phyloP scores from a whole-genome alignment of 1,140 invertebrate genomes.

The Pseudachorutes palmiensis region DNA sequence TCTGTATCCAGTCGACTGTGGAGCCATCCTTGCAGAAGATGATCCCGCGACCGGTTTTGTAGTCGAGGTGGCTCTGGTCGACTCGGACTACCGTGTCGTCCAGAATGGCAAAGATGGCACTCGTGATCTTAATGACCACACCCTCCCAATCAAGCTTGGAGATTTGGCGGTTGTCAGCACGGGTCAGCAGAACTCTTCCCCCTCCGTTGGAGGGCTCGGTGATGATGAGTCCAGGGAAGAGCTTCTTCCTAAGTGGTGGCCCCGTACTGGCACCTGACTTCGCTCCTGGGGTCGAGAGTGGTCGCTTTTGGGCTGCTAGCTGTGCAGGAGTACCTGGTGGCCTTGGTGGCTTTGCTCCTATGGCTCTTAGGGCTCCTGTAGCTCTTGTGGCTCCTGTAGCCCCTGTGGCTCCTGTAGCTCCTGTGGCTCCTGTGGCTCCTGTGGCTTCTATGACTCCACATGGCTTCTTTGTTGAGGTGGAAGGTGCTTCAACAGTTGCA shows the following conservation, averaged over 20 bases:
- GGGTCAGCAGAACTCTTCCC: background rate
- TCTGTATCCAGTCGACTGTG: background rate
- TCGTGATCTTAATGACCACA: background rate
- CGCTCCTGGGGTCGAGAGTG: background rate
- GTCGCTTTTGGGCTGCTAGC: background rate
- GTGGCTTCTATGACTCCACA: too few species aligned
- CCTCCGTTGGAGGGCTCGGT: background rate
- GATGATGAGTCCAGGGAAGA: background rate
- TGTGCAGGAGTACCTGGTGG: background rate
- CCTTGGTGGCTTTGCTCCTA: too few species aligned
- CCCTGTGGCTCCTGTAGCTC: too few species aligned
- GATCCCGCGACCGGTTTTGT: background rate
- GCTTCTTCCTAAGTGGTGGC: background rate
- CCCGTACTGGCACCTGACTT: background rate
- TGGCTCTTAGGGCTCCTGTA: too few species aligned
- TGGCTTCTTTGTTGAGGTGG: background rate
- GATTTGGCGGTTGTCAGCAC: background rate
- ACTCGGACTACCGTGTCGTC: background rate
- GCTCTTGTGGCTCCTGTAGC: too few species aligned
- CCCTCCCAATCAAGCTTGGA: background rate
- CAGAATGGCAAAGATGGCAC: background rate
- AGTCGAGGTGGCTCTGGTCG: background rate
- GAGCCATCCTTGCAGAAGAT: background rate
- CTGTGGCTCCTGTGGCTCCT: too few species aligned
- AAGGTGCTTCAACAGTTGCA: background rate